Percentiles rank a stretch among this genome's conserved stretches.
phyloP scores from a whole-genome alignment of 2,113 vertebrate genomes.

The Leptocoma aspasia region DNA sequence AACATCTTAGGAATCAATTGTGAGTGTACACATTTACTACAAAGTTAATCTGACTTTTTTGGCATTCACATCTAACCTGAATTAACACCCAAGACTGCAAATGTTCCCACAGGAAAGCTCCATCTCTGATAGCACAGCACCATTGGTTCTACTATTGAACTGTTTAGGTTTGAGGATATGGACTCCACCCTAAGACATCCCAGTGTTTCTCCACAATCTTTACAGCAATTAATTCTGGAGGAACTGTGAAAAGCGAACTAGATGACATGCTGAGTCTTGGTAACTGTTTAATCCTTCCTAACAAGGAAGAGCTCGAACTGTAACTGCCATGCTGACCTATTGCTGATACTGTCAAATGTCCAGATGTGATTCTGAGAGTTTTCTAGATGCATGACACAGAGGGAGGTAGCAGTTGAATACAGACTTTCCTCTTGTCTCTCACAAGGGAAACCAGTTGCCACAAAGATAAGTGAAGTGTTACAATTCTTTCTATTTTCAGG shows the following conservation, averaged over 20 bases:
- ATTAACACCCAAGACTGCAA: neutral
- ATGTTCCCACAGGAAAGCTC: neutral
- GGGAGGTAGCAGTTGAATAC: accelerated
- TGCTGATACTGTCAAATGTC: neutral
- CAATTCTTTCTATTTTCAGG: neutral
- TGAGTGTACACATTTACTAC: neutral
- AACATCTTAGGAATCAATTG: neutral
- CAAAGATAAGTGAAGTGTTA: neutral
- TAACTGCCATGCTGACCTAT: neutral
- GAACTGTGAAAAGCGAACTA: neutral
- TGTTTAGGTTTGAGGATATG: neutral
- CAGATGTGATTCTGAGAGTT: neutral
- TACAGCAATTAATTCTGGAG: neutral
- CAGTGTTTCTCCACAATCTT: neutral
- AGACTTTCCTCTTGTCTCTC: neutral
- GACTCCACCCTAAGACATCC: neutral
- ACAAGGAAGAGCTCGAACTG: neutral
- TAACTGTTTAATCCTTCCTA: neutral
- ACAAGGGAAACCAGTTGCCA: neutral
- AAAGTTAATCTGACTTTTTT: neutral
- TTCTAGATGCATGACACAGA: neutral
- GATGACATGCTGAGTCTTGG: neutral
- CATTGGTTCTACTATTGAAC: accelerated
- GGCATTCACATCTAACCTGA: neutral
- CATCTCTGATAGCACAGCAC: neutral